Evolutionary conservation across 2,888 invertebrate species (phyloP), one percentile per base, ranked within the genome.

Genomic region (Polyommatus iphigenia): DNA sequence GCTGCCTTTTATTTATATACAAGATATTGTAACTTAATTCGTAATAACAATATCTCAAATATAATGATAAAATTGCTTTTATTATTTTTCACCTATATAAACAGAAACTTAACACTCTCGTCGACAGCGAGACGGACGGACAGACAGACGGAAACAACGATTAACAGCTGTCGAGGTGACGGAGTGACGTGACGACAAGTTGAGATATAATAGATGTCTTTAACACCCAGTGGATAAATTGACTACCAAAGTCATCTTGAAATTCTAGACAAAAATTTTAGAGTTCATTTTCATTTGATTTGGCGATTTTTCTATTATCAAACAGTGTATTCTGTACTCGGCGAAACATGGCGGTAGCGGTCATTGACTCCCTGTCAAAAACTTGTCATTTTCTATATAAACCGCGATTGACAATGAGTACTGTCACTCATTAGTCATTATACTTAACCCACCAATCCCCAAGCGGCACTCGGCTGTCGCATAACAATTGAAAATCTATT

Each of bases 31-130:
- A 20, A 59, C 59, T 20, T 59, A 57, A 59, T 20, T 59, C 8
- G 1, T 3, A 59, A n/a, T 57, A 57, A 2, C n/a, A 20, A 7
- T 20, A 59, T 20, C 5, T 77, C 32, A 50, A 36, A 50, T 32
- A 73, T 73, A 57, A 1, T 59, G 2, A 59, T 4, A 62, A 10
- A 18, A 18, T 18, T 20, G 24, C 4, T 67, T 29, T 67, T 67
- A 29, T 67, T 32, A 18, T 18, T 67, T 67, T 67, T 24, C 24
- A 24, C 13, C 24, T 24, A 15, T 29, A 67, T 29, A 29, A 32
- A 67, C 24, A 76, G 79, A 79, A 81, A 81, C 76, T 80, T 80
- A 79, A 81, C 79, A 79, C 80, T 71, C 54, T n/a, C 46, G 78
- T 59, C 62, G 80, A 78, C 76, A 80, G 57, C 29, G 15, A 67